phyloP scores from a whole-genome alignment of 2,888 invertebrate species.

The Brachyptera risi region DNA sequence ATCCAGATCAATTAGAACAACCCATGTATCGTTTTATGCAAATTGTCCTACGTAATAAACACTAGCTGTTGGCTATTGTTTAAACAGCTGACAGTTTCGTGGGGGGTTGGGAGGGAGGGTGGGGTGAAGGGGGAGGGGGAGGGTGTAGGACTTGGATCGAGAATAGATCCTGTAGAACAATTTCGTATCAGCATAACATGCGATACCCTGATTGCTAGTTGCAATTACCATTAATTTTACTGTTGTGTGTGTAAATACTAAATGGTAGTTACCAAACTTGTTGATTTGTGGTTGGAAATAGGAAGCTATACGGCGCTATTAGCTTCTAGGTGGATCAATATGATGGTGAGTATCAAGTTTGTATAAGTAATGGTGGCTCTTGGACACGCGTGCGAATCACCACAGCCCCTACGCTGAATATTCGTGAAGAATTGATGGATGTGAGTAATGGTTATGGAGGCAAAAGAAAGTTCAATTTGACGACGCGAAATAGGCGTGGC shows the following conservation, averaged over 20 bases:
- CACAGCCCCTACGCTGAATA: too few relatives aligned
- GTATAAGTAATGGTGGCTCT: too few relatives aligned
- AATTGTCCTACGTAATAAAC: background rate
- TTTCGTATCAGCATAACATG: background rate
- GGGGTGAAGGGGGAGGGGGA: too few relatives aligned
- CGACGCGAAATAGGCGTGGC: too few relatives aligned
- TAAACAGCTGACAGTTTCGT: background rate
- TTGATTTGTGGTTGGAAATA: background rate
- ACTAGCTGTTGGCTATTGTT: background rate
- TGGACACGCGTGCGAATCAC: too few relatives aligned
- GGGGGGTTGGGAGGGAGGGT: background rate
- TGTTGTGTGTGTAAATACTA: slow-evolving; percentile 1
- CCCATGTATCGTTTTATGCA: background rate
- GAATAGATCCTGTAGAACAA: background rate
- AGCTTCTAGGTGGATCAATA: too few relatives aligned
- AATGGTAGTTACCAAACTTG: slow-evolving; percentile 5
- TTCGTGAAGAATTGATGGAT: too few relatives aligned
- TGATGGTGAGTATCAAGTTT: too few relatives aligned
- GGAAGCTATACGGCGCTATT: too few relatives aligned
- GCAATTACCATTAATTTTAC: slow-evolving; percentile 13
- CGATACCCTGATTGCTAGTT: slow-evolving; percentile 1
- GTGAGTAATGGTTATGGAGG: too few relatives aligned
- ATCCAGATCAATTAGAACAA: background rate
- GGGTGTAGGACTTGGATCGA: too few relatives aligned
- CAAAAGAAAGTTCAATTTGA: too few relatives aligned